Evolutionary conservation across 2,113 vertebrate species (phyloP), one percentile per base, ranked within the genome.

Genomic region (Gymnocephalus cernua): DNA sequence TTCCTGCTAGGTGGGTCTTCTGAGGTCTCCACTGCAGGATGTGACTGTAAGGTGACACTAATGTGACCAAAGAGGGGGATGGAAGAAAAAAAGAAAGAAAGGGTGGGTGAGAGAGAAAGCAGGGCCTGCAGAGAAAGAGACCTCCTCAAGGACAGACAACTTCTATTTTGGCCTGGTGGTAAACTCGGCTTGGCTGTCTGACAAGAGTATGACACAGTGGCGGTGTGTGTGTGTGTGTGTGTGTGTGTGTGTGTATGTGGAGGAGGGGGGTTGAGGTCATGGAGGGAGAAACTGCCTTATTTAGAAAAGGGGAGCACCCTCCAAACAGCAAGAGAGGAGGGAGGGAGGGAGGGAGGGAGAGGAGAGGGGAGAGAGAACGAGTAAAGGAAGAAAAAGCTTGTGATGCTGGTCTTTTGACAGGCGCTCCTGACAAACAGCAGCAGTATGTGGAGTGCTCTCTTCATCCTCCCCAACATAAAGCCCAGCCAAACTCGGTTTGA

Each of bases 151-250:
- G 86, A 86, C 84, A 70, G 65, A 80, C 74, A 27, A 68, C 69
- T 86, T 89, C 91, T 93, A 90, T 91, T 92, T 88, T 84, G 80
- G 77, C 80, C 70, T 5, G 64, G 66, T 75, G 77, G 48, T 84
- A 74, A 89, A 90, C 70, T 83, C 53, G 29, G 69, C 63, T 74
- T 85, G 88, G 89, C 83, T 59, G 78, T 35, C 64, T 74, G 88
- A 87, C 90, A 88, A 38, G 32, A 82, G 62, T 56, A 25, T 15
- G 32, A 74, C 79, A 62, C 38, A 75, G 64, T 25, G 61, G 19
- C 14, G 3, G 38, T 69, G 59, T 16, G 32, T 63, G 19, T 51
- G 45, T 62, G 70, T 47, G 68, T 65, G 53, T 48, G 59, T 77
- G 72, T 25, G 61, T 56, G n/a, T 11, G 4, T 6, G 61, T 1